These are phyloP conservation scores for Bellardia bayeri DNA, from an alignment of 2,888 invertebrate genomes.

Conservation along the genomic window DNA sequence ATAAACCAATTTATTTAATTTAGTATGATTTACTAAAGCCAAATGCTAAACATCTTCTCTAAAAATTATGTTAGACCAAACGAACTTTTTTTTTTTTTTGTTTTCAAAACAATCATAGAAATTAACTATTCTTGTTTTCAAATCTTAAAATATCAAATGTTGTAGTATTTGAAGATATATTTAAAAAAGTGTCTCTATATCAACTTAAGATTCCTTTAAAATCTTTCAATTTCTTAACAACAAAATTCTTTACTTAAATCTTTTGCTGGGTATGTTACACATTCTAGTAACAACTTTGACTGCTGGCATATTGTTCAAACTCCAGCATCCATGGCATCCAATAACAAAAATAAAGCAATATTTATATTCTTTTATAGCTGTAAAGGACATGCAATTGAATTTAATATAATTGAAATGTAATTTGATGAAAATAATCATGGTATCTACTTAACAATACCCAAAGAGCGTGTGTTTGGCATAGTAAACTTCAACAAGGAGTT, in stretches of 20 bases:
- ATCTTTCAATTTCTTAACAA: background rate
- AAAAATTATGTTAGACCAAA: background rate
- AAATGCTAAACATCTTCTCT: background rate
- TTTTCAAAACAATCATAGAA: background rate
- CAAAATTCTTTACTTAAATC: background rate
- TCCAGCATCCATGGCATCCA: constrained; percentile 15
- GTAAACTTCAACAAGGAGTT: constrained; percentile 48
- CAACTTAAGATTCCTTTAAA: background rate
- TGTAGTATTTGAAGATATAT: background rate
- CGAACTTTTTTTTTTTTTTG: background rate
- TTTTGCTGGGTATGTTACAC: constrained; percentile 6
- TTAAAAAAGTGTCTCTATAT: background rate
- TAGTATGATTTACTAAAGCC: background rate
- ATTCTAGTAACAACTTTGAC: background rate
- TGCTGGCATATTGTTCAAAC: constrained; percentile 45
- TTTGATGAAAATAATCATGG: constrained; percentile 68
- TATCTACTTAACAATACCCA: constrained; percentile 13
- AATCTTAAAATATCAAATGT: no score
- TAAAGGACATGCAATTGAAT: constrained; percentile 66
- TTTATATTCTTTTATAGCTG: constrained; percentile 26
- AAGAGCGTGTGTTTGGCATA: constrained; percentile 13
- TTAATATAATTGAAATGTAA: constrained; percentile 69
- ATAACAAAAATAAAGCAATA: background rate
- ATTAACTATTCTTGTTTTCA: no score
- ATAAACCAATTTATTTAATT: background rate